Evolutionary conservation across 1,140 invertebrate genomes (phyloP).

Genomic region (Scaptomyza hsui): DNA sequence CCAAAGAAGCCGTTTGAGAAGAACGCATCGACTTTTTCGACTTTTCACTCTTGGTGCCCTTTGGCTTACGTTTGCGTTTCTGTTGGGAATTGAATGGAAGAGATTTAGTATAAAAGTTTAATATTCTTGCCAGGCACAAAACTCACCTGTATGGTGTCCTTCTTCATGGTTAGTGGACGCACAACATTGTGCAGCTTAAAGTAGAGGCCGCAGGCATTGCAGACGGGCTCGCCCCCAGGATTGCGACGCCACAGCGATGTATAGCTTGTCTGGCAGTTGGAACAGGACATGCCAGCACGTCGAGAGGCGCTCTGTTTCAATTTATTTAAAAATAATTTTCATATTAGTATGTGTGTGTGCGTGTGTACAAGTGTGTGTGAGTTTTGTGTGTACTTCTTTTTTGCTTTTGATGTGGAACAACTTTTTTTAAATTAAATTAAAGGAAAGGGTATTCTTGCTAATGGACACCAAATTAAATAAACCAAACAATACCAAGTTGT

Average conservation of each 20-base stretch:
- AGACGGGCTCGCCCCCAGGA: slow-evolving; percentile 93
- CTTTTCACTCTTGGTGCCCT: slow-evolving; percentile 85
- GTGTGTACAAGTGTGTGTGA: neutral
- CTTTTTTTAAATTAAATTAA: slow-evolving; percentile 43
- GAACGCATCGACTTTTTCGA: slow-evolving; percentile 52
- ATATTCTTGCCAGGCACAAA: neutral
- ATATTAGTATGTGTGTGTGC: neutral
- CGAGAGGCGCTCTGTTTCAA: slow-evolving; percentile 84
- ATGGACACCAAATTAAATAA: slow-evolving; percentile 24
- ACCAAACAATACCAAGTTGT: slow-evolving; percentile 17
- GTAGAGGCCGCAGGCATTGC: slow-evolving; percentile 97
- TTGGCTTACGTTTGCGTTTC: slow-evolving; percentile 96
- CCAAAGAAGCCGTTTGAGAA: slow-evolving; percentile 24
- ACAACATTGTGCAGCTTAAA: slow-evolving; percentile 95
- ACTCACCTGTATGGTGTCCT: slow-evolving; percentile 93
- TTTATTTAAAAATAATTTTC: neutral
- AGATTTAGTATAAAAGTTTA: neutral
- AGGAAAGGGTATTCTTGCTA: neutral
- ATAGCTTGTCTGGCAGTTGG: slow-evolving; percentile 94
- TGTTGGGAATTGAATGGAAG: slow-evolving; percentile 72
- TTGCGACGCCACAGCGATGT: slow-evolving; percentile 97
- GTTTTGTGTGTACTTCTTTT: neutral
- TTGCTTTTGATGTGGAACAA: slow-evolving; percentile 76
- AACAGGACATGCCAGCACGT: slow-evolving; percentile 93
- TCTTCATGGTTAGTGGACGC: slow-evolving; percentile 96